phyloP scores from a whole-genome alignment of 1,140 invertebrate species.

The Euura saliciscinereae region DNA sequence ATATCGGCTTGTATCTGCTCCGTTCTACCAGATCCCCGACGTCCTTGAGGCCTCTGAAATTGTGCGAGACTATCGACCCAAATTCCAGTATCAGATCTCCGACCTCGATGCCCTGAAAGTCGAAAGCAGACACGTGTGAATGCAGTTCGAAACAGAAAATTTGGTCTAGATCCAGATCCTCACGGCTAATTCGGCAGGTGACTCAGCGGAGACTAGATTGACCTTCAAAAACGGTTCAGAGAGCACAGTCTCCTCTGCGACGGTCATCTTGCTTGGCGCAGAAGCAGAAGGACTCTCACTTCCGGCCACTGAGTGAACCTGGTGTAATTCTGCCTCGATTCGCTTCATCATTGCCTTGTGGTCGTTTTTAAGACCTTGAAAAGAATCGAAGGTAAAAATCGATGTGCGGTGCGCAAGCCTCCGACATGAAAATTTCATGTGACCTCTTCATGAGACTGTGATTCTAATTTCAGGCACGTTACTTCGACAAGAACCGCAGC shows the following conservation, averaged over 20 bases:
- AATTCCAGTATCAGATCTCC: slow-evolving; percentile 81
- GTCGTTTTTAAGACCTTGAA: slow-evolving; percentile 87
- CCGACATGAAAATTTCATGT: slow-evolving; percentile 12
- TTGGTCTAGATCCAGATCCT: slow-evolving; percentile 32
- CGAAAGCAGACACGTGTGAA: slow-evolving; percentile 16
- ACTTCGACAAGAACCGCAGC: no score
- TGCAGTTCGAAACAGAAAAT: slow-evolving; percentile 14
- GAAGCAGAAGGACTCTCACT: neutral
- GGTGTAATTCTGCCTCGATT: slow-evolving; percentile 78
- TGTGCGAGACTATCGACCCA: slow-evolving; percentile 78
- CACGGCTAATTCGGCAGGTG: slow-evolving; percentile 81
- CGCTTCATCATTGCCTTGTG: slow-evolving; percentile 83
- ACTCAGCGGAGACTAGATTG: slow-evolving; percentile 75
- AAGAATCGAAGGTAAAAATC: slow-evolving; percentile 25
- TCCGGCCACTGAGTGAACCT: slow-evolving; percentile 56
- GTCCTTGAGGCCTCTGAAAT: slow-evolving; percentile 75
- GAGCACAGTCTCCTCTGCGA: slow-evolving; percentile 24
- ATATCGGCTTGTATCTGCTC: slow-evolving; percentile 69
- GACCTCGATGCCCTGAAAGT: slow-evolving; percentile 72
- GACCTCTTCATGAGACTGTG: no score
- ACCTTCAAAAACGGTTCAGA: slow-evolving; percentile 72
- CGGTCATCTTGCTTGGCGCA: slow-evolving; percentile 14
- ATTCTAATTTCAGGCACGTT: no score
- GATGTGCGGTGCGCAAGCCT: neutral
- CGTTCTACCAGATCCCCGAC: slow-evolving; percentile 75